A percentile compares a stretch with the other conserved stretches of the same genome.
phyloP scores from a whole-genome alignment of 2,113 vertebrate genomes.

The Malurus cyaneus region DNA sequence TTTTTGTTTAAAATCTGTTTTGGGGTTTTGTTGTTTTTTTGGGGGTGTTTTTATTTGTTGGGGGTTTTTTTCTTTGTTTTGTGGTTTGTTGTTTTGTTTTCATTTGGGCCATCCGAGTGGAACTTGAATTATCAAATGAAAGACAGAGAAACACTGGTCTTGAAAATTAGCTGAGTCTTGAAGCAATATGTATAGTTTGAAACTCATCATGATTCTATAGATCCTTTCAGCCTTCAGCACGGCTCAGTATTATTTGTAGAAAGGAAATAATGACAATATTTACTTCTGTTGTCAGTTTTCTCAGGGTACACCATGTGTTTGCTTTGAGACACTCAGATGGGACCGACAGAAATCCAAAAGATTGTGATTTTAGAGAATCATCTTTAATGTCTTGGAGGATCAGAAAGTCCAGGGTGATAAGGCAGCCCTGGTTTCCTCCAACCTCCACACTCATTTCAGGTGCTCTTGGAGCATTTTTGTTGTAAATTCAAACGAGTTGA shows the following conservation, averaged over 20 bases:
- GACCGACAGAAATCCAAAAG: background rate
- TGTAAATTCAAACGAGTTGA: background rate
- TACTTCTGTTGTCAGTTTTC: background rate
- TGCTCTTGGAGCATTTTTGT: background rate
- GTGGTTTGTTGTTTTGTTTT: background rate
- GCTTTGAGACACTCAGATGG: background rate
- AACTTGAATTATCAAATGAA: background rate
- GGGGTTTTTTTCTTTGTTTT: background rate
- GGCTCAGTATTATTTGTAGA: background rate
- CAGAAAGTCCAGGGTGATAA: background rate
- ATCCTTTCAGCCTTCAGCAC: background rate
- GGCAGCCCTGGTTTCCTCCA: background rate
- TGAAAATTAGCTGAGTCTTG: background rate
- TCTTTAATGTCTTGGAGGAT: background rate
- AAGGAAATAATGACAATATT: background rate
- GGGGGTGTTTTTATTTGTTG: background rate
- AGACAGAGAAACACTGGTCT: background rate
- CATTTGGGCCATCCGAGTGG: background rate
- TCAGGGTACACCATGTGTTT: background rate
- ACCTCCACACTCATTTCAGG: background rate
- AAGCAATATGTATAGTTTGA: background rate
- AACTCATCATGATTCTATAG: background rate
- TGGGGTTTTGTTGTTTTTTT: background rate
- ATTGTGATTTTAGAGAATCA: background rate
- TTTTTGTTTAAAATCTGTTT: too few relatives aligned